These are phyloP conservation scores for Fundulus diaphanus DNA, from an alignment of 2,797 vertebrate genomes.

Conservation along the genomic window DNA sequence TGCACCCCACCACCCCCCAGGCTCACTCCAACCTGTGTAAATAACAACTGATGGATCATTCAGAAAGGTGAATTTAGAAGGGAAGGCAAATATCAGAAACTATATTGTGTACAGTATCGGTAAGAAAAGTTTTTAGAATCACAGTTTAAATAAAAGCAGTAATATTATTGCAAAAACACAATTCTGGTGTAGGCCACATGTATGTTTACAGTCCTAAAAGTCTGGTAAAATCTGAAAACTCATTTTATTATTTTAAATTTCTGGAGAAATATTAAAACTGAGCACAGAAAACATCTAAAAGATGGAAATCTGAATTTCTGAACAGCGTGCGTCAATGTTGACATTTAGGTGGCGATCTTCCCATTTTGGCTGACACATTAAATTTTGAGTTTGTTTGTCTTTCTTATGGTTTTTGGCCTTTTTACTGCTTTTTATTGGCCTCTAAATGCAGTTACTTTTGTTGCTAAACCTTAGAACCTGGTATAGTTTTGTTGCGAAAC, in stretches of 20 bases:
- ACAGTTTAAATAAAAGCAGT: not conserved
- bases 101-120: not conserved
- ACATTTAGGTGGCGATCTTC: no score
- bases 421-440: not conserved
- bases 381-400: not conserved
- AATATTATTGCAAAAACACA: not conserved
- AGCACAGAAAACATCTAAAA: not conserved
- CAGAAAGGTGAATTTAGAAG: not conserved
- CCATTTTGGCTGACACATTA: not conserved
- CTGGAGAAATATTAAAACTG: not conserved
- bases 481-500: no score
- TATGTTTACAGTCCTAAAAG: not conserved
- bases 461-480: no score
- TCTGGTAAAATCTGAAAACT: not conserved
- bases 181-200: not conserved
- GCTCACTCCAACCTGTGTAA: not conserved
- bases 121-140: not conserved
- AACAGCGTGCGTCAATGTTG: not conserved
- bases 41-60: slow-evolving; percentile 4
- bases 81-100: no score
- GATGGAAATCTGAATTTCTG: not conserved
- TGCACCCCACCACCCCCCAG: not conserved
- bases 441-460: not conserved
- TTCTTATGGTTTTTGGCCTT: not conserved
- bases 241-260: not conserved